phyloP scores from a whole-genome alignment of 2,113 vertebrate genomes.

The Speoplatyrhinus poulsoni region DNA sequence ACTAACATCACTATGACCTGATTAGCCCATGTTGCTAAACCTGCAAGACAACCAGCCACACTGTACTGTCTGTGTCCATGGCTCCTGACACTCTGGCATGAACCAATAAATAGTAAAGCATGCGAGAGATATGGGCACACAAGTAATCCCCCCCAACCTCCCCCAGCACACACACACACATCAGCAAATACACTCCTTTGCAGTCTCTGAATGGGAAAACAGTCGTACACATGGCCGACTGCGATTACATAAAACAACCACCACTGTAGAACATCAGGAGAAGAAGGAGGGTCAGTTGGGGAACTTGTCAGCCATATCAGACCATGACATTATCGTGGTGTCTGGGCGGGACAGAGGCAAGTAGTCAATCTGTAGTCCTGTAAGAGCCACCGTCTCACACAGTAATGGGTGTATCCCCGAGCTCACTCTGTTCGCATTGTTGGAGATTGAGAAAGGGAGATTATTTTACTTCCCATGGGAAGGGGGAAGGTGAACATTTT shows the following conservation, averaged over 20 bases:
- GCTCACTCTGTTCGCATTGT: conserved; percentile 5
- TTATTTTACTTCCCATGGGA: conserved; percentile 23
- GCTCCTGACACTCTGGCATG: not conserved
- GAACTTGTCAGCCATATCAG: not conserved
- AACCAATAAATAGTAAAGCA: not conserved
- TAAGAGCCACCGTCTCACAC: not conserved
- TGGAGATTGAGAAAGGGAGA: conserved; percentile 11
- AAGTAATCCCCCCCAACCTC: not conserved
- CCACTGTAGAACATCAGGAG: conserved; percentile 3
- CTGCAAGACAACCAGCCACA: conserved; percentile 2
- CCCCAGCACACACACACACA: not conserved
- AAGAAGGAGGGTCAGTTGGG: not conserved
- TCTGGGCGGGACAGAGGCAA: conserved; percentile 6
- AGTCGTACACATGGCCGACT: not conserved
- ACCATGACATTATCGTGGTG: conserved; percentile 16
- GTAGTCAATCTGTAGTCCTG: not conserved
- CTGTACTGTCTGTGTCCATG: not conserved
- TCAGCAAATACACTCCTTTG: not conserved
- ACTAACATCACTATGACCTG: conserved; percentile 19
- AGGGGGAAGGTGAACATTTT: conserved; percentile 7
- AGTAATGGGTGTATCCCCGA: conserved; percentile 1
- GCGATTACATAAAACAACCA: not conserved
- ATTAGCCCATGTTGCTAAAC: conserved; percentile 26
- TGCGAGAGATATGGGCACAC: not conserved
- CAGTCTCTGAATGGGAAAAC: conserved; percentile 4